Percentiles rank a stretch among this genome's conserved stretches.
Evolutionary conservation across 2,888 invertebrate genomes (phyloP).

Genomic region (Tromatobia lineatoria): DNA sequence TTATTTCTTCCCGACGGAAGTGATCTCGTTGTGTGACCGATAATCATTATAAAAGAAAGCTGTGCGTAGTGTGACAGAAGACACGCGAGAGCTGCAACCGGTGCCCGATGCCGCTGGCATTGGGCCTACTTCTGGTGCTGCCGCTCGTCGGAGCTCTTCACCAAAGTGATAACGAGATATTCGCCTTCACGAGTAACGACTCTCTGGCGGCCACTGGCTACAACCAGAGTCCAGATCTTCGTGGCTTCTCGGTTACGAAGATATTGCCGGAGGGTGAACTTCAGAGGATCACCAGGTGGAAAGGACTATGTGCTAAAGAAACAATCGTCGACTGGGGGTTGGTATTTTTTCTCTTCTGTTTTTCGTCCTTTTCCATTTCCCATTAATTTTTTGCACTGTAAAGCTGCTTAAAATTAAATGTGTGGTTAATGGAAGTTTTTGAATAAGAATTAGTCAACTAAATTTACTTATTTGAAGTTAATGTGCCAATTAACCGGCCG

Average conservation of each 20-base stretch:
- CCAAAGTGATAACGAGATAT: constrained; percentile 68
- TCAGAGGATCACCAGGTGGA: constrained; percentile 85
- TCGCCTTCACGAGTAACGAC: constrained; percentile 38
- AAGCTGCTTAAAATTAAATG: too few relatives aligned
- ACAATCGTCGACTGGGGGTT: constrained; percentile 81
- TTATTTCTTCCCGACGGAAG: constrained; percentile 7
- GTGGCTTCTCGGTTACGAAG: constrained; percentile 90
- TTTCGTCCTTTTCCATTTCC: background rate
- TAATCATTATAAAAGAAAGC: constrained; percentile 23
- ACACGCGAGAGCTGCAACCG: constrained; percentile 69
- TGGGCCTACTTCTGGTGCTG: constrained; percentile 76
- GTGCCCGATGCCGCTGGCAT: constrained; percentile 77
- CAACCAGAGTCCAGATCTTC: constrained; percentile 39
- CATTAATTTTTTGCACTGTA: background rate
- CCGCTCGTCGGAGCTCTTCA: constrained; percentile 74
- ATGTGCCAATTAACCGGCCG: too few relatives aligned
- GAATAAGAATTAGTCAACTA: too few relatives aligned
- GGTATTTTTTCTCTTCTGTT: constrained; percentile 59
- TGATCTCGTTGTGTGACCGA: constrained; percentile 59
- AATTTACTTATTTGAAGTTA: too few relatives aligned
- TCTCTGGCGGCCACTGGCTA: background rate
- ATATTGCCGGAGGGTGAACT: constrained; percentile 90
- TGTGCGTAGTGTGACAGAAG: constrained; percentile 61
- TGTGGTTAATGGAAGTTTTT: too few relatives aligned
- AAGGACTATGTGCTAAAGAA: constrained; percentile 81